Evolutionary conservation across 2,888 invertebrate genomes (phyloP).

Genomic region (Blomia tropicalis): DNA sequence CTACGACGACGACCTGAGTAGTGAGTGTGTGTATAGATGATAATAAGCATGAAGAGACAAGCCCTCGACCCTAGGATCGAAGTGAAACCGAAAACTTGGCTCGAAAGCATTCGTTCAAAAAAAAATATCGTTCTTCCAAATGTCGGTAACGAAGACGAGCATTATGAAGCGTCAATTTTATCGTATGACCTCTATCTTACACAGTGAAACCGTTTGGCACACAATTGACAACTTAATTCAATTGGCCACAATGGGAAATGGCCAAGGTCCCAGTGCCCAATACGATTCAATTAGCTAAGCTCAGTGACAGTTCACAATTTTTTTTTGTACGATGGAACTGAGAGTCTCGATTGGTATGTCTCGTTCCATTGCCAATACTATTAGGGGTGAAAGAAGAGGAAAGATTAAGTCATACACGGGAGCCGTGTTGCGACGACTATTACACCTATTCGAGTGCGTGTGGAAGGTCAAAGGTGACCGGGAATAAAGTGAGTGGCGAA

Average conservation of each 20-base stretch:
- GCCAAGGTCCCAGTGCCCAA: not conserved
- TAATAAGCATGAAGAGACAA: conserved; percentile 15
- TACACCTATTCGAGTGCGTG: not conserved
- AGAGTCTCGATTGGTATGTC: not conserved
- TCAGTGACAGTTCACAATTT: conserved; percentile 1
- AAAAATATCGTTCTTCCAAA: too few relatives aligned
- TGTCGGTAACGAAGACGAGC: too few relatives aligned
- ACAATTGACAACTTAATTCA: conserved; percentile 14
- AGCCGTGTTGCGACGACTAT: not conserved
- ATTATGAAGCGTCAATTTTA: too few relatives aligned
- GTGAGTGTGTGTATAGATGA: not conserved
- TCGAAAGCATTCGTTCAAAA: too few relatives aligned
- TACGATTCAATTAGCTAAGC: conserved; percentile 14
- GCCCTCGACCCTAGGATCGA: conserved; percentile 13
- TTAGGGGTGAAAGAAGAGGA: not conserved
- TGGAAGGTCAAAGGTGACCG: conserved; percentile 3
- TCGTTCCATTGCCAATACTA: not conserved
- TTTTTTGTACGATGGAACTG: not conserved
- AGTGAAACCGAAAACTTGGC: too few relatives aligned
- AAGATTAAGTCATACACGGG: conserved; percentile 2
- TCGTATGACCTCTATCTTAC: too few relatives aligned
- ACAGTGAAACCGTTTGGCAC: conserved; percentile 1
- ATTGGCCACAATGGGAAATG: conserved; percentile 7
- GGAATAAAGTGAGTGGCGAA: not conserved
- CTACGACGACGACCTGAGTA: not conserved